Conservation (phyloP, 2,113 vertebrate species). For the Datnioides undecimradiatus region DNA sequence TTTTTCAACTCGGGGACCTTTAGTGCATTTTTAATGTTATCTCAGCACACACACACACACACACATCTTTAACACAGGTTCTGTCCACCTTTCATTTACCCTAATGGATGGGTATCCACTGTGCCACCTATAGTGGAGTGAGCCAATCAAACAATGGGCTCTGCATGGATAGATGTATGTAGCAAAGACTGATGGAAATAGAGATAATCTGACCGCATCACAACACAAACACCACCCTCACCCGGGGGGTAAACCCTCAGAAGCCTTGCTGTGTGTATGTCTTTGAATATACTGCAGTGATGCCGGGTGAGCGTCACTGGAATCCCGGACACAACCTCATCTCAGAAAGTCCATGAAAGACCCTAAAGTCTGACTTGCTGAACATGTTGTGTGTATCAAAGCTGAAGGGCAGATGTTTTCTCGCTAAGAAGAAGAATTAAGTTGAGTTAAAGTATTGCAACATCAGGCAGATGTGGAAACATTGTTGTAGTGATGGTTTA, state of each 20-base stretch:
- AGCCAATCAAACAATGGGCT: background rate
- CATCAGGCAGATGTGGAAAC: too few relatives aligned
- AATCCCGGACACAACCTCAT: background rate
- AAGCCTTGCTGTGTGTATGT: background rate
- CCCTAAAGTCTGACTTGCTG: too few relatives aligned
- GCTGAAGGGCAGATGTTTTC: background rate
- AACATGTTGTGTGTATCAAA: background rate
- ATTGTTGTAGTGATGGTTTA: background rate
- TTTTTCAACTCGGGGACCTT: constrained; percentile 67
- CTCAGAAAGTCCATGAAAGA: background rate
- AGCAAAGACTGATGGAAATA: background rate
- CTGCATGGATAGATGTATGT: background rate
- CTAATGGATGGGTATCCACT: constrained; percentile 55
- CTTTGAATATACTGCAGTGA: too few relatives aligned
- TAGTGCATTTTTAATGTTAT: constrained; percentile 51
- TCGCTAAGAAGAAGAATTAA: too few relatives aligned
- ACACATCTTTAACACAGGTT: constrained; percentile 27
- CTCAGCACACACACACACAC: constrained; percentile 6
- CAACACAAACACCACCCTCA: background rate
- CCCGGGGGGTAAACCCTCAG: background rate
- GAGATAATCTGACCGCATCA: background rate
- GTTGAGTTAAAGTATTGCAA: too few relatives aligned
- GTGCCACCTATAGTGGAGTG: constrained; percentile 14
- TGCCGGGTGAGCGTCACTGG: too few relatives aligned
- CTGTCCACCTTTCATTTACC: constrained; percentile 40